These are phyloP conservation scores for Hormaphis cornu DNA, from an alignment of 1,140 invertebrate species.

Conservation along the genomic window DNA sequence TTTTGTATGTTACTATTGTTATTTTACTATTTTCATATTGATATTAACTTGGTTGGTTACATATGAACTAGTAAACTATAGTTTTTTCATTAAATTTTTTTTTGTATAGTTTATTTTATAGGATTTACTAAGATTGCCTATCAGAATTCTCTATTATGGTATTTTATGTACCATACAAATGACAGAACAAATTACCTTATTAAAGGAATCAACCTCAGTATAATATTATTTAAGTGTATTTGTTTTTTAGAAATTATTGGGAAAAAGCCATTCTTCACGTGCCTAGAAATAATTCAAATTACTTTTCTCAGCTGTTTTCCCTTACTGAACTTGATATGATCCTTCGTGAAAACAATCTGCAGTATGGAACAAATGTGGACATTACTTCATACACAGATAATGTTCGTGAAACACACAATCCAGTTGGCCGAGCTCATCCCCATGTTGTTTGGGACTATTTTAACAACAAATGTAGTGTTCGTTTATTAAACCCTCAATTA, in stretches of 20 bases:
- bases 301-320: slow-evolving; percentile 66
- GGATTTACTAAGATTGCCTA: no score
- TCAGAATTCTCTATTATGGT: no score
- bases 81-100: no score
- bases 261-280: slow-evolving; percentile 71
- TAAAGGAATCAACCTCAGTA: no score
- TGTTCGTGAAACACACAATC: slow-evolving; percentile 74
- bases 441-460: slow-evolving; percentile 86
- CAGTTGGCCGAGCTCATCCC: slow-evolving; percentile 61
- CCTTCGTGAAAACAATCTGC: slow-evolving; percentile 61
- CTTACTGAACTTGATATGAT: slow-evolving; percentile 67
- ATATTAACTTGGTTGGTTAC: no score
- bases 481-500: slow-evolving; percentile 88
- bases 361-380: slow-evolving; percentile 81
- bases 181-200: no score
- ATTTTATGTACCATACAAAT: no score
- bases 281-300: slow-evolving; percentile 51
- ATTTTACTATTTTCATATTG: not conserved
- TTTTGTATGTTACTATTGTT: not conserved
- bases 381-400: slow-evolving; percentile 76
- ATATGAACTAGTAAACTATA: no score
- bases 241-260: slow-evolving; percentile 52
- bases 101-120: no score
- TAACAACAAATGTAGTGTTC: slow-evolving; percentile 77
- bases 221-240: not conserved